These are phyloP conservation scores for Drosophila tsacasi DNA, from an alignment of 1,140 invertebrate species.

Conservation along the genomic window DNA sequence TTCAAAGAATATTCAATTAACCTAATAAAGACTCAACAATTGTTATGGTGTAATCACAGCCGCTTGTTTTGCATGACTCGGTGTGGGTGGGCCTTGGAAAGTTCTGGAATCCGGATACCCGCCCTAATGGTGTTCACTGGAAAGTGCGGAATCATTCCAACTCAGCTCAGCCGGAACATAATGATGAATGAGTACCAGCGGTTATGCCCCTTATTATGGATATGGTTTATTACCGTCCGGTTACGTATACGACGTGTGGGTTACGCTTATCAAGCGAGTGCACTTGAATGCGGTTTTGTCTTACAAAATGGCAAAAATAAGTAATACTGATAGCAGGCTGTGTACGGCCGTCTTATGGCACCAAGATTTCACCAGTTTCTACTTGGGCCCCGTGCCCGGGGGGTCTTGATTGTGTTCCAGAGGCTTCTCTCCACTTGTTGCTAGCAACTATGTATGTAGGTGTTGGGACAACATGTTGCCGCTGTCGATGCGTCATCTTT, in stretches of 20 bases:
- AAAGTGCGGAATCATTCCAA: slow-evolving; percentile 22
- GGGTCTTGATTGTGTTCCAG: slow-evolving; percentile 25
- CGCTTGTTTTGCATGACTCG: slow-evolving; percentile 15
- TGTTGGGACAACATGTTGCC: slow-evolving; percentile 38
- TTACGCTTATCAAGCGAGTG: slow-evolving; percentile 36
- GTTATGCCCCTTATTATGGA: slow-evolving; percentile 4
- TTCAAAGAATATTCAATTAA: slow-evolving; percentile 73
- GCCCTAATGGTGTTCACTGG: background rate
- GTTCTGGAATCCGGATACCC: slow-evolving; percentile 24
- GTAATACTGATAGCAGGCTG: slow-evolving; percentile 38
- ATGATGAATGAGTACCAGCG: slow-evolving; percentile 8
- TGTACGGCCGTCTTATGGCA: slow-evolving; percentile 27
- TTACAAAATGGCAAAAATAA: slow-evolving; percentile 18
- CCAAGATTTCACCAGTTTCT: slow-evolving; percentile 34
- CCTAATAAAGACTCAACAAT: slow-evolving; percentile 80
- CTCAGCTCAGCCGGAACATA: slow-evolving; percentile 38
- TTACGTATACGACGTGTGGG: slow-evolving; percentile 47
- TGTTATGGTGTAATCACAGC: slow-evolving; percentile 68
- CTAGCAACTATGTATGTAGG: background rate
- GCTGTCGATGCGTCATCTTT: slow-evolving; percentile 28
- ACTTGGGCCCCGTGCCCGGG: background rate
- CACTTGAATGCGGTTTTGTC: slow-evolving; percentile 49
- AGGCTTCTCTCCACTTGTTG: slow-evolving; percentile 36
- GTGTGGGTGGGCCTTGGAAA: slow-evolving; percentile 23
- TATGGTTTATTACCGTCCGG: slow-evolving; percentile 10